Percentiles rank a stretch among this genome's conserved stretches.
Evolutionary conservation across 2,797 vertebrate species (phyloP).

Genomic region (Distichodus sexfasciatus): DNA sequence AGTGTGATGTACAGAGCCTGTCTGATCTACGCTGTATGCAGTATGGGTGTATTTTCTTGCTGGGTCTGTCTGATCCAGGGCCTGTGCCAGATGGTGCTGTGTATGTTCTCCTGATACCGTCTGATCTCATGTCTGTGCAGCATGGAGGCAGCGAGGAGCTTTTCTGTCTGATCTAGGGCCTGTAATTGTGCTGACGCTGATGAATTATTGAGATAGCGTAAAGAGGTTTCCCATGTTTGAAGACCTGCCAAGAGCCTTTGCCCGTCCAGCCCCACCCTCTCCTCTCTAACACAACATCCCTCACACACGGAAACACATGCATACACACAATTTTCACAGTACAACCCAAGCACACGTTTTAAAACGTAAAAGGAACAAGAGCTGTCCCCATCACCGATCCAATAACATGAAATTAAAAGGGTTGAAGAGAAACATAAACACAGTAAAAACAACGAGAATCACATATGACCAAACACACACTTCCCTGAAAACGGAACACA

Average conservation of each 20-base stretch:
- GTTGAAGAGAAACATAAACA: neutral
- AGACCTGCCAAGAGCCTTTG: constrained; percentile 30
- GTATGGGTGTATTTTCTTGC: too few species aligned
- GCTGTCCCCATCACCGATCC: neutral
- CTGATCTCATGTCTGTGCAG: neutral
- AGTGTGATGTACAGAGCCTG: too few species aligned
- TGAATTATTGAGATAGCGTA: constrained; percentile 63
- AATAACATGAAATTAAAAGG: neutral
- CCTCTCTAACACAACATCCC: neutral
- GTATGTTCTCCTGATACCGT: neutral
- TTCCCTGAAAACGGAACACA: neutral
- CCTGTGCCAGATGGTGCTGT: neutral
- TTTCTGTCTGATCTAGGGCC: neutral
- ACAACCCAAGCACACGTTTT: too few species aligned
- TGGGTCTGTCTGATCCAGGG: neutral
- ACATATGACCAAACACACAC: neutral
- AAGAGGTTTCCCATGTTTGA: constrained; percentile 56
- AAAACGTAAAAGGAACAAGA: neutral
- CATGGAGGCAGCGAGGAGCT: constrained; percentile 12
- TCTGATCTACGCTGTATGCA: neutral
- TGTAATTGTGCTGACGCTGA: constrained; percentile 45
- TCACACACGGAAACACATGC: neutral
- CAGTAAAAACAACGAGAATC: neutral
- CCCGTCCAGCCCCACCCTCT: neutral
- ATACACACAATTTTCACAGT: constrained; percentile 3